Evolutionary conservation across 1,140 invertebrate species (phyloP).

Genomic region (Solenopsis invicta): DNA sequence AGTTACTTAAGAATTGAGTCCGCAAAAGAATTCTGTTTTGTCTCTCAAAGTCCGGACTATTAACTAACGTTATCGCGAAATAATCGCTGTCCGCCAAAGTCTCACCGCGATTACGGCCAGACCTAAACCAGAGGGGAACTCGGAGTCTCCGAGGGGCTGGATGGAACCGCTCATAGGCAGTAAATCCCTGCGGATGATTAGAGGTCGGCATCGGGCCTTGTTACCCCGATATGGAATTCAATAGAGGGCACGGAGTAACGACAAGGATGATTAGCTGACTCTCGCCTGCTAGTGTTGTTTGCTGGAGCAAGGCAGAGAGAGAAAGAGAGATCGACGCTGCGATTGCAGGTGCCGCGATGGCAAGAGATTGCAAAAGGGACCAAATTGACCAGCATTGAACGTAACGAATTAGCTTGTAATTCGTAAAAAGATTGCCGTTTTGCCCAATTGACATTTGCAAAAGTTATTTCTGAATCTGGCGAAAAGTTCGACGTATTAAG

Average conservation of each 20-base stretch:
- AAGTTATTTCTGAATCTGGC: background rate
- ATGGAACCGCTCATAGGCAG: slow-evolving; percentile 61
- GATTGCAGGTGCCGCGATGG: background rate
- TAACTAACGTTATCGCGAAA: slow-evolving; percentile 58
- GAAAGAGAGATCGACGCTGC: no score
- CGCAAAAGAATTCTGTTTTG: background rate
- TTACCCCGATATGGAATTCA: slow-evolving; percentile 74
- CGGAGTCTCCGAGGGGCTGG: slow-evolving; percentile 45
- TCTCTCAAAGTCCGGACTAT: background rate
- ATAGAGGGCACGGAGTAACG: slow-evolving; percentile 66
- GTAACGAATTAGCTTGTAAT: background rate
- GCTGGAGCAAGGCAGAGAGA: background rate
- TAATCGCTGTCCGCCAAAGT: slow-evolving; percentile 24
- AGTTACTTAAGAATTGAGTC: background rate
- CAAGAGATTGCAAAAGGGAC: background rate
- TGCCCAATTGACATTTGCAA: background rate
- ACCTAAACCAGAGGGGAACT: background rate
- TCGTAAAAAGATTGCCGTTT: background rate
- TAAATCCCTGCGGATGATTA: slow-evolving; percentile 73
- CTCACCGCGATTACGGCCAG: slow-evolving; percentile 54
- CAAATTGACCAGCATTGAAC: background rate
- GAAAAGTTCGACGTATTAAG: background rate
- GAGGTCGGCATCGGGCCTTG: slow-evolving; percentile 70
- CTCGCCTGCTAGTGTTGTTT: slow-evolving; percentile 11
- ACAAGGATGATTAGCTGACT: slow-evolving; percentile 65